Evolutionary conservation across 2,888 invertebrate genomes (phyloP).

Genomic region (Carcina quercana): DNA sequence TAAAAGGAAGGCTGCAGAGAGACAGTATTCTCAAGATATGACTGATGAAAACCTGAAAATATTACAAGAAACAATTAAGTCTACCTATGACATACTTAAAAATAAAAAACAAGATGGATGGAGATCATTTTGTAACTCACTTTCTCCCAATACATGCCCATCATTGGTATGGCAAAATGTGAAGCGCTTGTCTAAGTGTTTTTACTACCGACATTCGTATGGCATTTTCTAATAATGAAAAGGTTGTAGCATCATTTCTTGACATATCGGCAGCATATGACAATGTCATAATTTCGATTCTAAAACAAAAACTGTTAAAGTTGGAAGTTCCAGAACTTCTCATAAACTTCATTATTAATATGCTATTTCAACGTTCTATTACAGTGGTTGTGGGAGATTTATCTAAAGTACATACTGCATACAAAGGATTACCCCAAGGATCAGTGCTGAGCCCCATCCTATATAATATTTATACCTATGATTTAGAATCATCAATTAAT

Average conservation of each 20-base stretch:
- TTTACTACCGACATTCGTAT: constrained; percentile 7
- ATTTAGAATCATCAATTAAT: constrained; percentile 5
- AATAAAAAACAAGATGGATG: constrained; percentile 12
- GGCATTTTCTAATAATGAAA: constrained; percentile 1
- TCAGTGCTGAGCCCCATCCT: constrained; percentile 16
- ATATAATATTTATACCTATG: constrained; percentile 13
- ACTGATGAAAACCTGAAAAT: constrained; percentile 1
- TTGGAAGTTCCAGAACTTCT: constrained; percentile 8
- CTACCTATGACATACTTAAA: constrained; percentile 1
- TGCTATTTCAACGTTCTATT: too few species aligned
- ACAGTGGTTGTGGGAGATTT: too few species aligned
- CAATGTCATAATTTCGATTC: constrained; percentile 8
- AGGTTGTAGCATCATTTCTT: constrained; percentile 6
- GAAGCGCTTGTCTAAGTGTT: constrained; percentile 8
- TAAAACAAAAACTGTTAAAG: constrained; percentile 6
- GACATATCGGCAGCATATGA: constrained; percentile 9
- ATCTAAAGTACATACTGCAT: constrained; percentile 6
- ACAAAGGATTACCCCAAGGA: constrained; percentile 17
- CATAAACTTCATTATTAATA: neutral
- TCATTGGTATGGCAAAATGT: constrained; percentile 9
- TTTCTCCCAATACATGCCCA: constrained; percentile 7
- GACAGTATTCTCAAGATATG: too few species aligned
- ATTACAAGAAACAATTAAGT: constrained; percentile 5
- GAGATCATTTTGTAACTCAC: constrained; percentile 9
- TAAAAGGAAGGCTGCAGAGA: too few species aligned